Base-by-base conservation (phyloP, 2,113 vertebrate species). In the Illadopsis cleaveri region DNA sequence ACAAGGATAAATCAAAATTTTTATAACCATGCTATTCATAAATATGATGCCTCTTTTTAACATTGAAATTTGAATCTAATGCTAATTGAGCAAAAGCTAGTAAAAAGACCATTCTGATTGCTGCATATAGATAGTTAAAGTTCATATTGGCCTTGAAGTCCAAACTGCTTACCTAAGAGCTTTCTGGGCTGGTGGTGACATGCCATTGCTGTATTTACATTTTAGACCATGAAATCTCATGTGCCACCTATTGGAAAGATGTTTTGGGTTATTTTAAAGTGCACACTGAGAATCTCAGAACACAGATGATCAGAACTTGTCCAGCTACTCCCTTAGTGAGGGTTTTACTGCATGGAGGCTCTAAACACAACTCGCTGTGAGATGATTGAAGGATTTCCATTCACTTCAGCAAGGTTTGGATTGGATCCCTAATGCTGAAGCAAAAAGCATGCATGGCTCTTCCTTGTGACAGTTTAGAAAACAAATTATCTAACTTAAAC, bases 261-360 rank as follows among this genome's bases (percentile, higher is more conserved):
- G 44, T n/a, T 93, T 87, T 86, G 62, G n/a, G 21, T 86, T 94
- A 92, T 79, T 92, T 72, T 82, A 73, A 94, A 45, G 62, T 50
- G 48, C 54, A 50, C 0, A 1, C 53, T 77, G 8, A 40, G 48
- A 80, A 50, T 33, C 48, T 86, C 14, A 56, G 48, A 84, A 47
- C 44, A 64, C 12, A 72, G 71, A 56, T 70, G n/a, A 66, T 61
- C 7, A 14, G 42, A 78, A 76, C 28, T 40, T 38, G 58, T 54
- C 31, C 87, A 87, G 75, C 48, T 62, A 20, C 40, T 56, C 23
- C 37, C 33, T 83, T 30, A 65, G 53, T 33, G 70, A 65, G 47
- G n/a, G 31, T 44, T 94, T 82, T 50, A 51, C 66, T 78, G 38
- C n/a, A 35, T 37, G 37, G 58, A 82, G 71, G 51, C 33, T 69